phyloP scores from a whole-genome alignment of 2,113 vertebrate species.

The Eonycteris spelaea region DNA sequence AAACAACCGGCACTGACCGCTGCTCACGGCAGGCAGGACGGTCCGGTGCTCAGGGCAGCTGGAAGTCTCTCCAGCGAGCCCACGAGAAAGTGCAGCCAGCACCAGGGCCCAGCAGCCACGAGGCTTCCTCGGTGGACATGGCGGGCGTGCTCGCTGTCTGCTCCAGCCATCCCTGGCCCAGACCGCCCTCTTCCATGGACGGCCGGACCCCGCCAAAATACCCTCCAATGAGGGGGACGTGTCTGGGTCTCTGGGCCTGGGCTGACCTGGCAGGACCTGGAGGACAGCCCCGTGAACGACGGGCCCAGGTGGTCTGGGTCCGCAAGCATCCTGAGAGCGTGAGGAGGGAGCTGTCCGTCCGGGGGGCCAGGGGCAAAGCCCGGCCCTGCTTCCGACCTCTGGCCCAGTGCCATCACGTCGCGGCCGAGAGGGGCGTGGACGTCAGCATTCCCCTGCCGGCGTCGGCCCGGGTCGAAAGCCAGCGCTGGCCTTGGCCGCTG shows the following conservation, averaged over 20 bases:
- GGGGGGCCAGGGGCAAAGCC: too few species aligned
- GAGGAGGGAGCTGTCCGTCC: background rate
- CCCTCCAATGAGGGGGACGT: background rate
- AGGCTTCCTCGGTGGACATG: fast-evolving
- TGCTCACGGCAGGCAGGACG: background rate
- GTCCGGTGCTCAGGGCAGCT: background rate
- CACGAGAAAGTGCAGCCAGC: background rate
- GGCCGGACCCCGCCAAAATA: background rate
- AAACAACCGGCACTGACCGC: background rate
- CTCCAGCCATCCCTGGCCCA: fast-evolving
- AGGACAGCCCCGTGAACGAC: fast-evolving
- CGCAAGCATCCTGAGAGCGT: too few species aligned
- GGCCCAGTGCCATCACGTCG: fast-evolving
- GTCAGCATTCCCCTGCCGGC: fast-evolving
- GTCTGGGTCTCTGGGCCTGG: background rate
- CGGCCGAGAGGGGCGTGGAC: background rate
- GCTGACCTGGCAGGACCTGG: too few species aligned
- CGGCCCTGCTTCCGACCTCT: background rate
- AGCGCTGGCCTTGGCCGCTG: too few species aligned
- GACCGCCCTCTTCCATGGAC: fast-evolving
- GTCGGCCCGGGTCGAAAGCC: fast-evolving
- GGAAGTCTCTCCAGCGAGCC: background rate
- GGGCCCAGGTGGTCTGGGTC: background rate
- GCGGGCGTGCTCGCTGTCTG: background rate
- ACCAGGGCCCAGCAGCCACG: fast-evolving